Evolutionary conservation across 2,888 invertebrate genomes (phyloP).

Genomic region (Dryococelus australis): DNA sequence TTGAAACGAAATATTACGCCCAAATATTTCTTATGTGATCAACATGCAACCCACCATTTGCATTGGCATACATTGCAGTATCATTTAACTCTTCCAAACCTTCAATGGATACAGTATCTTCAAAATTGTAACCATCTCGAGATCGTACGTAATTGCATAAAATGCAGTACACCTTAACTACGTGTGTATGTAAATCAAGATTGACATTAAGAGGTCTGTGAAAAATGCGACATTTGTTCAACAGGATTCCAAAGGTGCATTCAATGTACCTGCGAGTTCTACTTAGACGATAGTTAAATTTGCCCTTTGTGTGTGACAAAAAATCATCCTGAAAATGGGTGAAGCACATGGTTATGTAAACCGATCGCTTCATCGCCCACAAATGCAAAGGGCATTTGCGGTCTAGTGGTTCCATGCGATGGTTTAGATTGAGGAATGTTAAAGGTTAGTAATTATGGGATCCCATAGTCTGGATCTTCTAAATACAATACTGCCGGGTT

Average conservation of each 20-base stretch:
- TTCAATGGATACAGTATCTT: too few species aligned
- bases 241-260: too few species aligned
- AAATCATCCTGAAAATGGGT: neutral
- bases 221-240: too few species aligned
- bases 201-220: too few species aligned
- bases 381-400: too few species aligned
- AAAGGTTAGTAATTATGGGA: neutral
- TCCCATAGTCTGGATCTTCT: neutral
- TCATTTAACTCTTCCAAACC: too few species aligned
- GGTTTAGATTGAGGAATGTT: neutral
- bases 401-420: neutral
- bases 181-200: too few species aligned
- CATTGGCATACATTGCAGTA: neutral
- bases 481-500: too few species aligned
- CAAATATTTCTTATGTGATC: neutral
- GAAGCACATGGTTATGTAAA: neutral
- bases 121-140: too few species aligned
- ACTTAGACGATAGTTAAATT: neutral
- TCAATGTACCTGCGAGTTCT: neutral
- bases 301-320: neutral
- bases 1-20: too few species aligned
- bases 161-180: too few species aligned
- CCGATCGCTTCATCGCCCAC: neutral
- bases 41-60: neutral
- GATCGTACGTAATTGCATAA: too few species aligned